phyloP scores from a whole-genome alignment of 2,797 vertebrate genomes.

The Rousettus madagascariensis region DNA sequence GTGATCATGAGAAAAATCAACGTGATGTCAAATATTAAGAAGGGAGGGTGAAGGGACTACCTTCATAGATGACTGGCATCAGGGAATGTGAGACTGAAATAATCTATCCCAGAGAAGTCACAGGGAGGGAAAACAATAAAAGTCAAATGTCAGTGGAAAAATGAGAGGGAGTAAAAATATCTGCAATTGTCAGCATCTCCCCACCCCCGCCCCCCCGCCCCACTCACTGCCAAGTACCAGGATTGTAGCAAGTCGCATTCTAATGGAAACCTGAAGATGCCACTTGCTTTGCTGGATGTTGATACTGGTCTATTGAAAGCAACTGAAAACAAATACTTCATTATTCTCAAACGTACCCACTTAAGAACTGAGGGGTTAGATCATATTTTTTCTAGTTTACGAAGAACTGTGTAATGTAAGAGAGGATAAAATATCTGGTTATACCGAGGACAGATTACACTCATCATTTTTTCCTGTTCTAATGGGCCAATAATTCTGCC shows the following conservation, averaged over 20 bases:
- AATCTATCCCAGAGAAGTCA: not conserved
- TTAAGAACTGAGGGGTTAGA: conserved; percentile 6
- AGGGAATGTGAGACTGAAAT: not conserved
- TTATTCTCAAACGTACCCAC: not conserved
- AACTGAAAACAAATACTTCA: not conserved
- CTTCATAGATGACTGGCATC: not conserved
- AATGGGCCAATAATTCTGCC: conserved; percentile 28
- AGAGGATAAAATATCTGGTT: conserved; percentile 45
- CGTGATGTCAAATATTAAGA: not conserved
- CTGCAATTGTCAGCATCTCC: not conserved
- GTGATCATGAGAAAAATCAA: not conserved
- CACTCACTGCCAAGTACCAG: not conserved
- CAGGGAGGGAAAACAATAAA: not conserved
- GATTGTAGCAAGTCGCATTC: not conserved
- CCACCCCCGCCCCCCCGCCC: not conserved
- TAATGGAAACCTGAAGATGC: not conserved
- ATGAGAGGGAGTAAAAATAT: not conserved
- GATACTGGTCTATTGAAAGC: not conserved
- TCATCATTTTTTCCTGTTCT: conserved; percentile 26
- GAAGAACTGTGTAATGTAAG: conserved; percentile 34
- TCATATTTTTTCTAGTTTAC: conserved; percentile 32
- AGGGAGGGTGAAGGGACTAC: not conserved
- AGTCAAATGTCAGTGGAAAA: not conserved
- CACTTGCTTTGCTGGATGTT: not conserved
- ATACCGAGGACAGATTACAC: not conserved